These are phyloP conservation scores for Campoletis raptor DNA, from an alignment of 2,888 invertebrate species.

Conservation along the genomic window DNA sequence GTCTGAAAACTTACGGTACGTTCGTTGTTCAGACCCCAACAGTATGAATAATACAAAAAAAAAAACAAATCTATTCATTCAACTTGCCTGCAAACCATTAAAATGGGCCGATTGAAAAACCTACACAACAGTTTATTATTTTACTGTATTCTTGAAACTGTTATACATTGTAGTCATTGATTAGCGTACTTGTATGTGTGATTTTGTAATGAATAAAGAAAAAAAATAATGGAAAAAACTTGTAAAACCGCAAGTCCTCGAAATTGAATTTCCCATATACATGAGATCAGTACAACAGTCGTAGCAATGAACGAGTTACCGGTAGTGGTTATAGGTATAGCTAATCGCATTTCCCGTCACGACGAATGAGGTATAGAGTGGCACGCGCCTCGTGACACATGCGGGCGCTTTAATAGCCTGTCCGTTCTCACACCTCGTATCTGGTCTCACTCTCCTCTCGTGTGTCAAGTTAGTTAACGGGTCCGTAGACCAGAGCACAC, in stretches of 20 bases:
- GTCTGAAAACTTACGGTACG: too few relatives aligned
- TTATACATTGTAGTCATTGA: too few relatives aligned
- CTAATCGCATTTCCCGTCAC: conserved; percentile 54
- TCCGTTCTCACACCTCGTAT: conserved; percentile 48
- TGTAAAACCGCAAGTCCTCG: not conserved
- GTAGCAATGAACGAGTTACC: conserved; percentile 34
- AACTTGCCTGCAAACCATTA: too few relatives aligned
- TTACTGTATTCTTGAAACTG: too few relatives aligned
- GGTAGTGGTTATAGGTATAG: conserved; percentile 30
- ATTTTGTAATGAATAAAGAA: not conserved
- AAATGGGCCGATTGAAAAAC: too few relatives aligned
- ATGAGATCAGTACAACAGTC: conserved; percentile 11
- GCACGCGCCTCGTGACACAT: conserved; percentile 53
- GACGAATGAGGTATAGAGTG: conserved; percentile 44
- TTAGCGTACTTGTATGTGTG: not conserved
- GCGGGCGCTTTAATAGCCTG: conserved; percentile 59
- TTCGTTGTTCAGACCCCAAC: too few relatives aligned
- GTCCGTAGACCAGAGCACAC: conserved; percentile 24
- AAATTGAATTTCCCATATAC: conserved; percentile 6
- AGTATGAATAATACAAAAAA: too few relatives aligned
- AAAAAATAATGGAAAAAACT: not conserved
- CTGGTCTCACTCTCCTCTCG: conserved; percentile 53
- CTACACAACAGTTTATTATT: too few relatives aligned
- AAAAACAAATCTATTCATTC: too few relatives aligned
- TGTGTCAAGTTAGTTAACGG: conserved; percentile 61